These are phyloP conservation scores for Aradophagus sp. DNA, from an alignment of 1,140 invertebrate species.

Conservation along the genomic window DNA sequence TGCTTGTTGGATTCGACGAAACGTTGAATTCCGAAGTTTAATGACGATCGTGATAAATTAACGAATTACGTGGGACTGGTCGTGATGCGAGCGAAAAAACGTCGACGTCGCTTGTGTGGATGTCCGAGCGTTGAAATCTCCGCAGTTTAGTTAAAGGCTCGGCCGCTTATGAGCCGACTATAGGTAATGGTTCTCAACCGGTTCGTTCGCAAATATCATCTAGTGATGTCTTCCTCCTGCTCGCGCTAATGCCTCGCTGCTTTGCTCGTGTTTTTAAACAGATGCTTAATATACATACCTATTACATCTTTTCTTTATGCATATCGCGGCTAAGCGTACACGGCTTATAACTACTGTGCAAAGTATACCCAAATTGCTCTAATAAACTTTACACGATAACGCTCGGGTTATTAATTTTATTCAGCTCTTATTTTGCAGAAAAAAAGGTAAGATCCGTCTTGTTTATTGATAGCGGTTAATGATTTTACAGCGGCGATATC, in stretches of 20 bases:
- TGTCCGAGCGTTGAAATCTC: constrained; percentile 61
- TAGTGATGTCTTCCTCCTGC: constrained; percentile 42
- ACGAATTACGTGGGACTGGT: constrained; percentile 41
- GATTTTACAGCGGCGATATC: constrained; percentile 33
- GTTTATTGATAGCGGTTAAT: constrained; percentile 15
- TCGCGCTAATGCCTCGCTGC: constrained; percentile 13
- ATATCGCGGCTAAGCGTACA: constrained; percentile 15
- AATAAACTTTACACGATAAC: constrained; percentile 44
- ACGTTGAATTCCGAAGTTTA: constrained; percentile 20
- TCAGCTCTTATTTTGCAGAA: constrained; percentile 27
- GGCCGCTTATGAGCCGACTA: constrained; percentile 45
- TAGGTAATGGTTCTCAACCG: constrained; percentile 64
- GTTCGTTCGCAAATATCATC: constrained; percentile 62
- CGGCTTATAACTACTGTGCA: constrained; percentile 43
- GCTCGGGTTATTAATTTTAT: constrained; percentile 28
- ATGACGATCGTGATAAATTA: constrained; percentile 52
- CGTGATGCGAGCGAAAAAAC: constrained; percentile 26
- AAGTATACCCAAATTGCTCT: constrained; percentile 38
- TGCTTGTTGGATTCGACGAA: constrained; percentile 19
- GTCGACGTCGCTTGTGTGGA: constrained; percentile 49
- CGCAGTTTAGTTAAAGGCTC: constrained; percentile 50
- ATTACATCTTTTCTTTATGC: constrained; percentile 48
- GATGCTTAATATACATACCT: constrained; percentile 27
- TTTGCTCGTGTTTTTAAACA: constrained; percentile 45
- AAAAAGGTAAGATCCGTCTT: constrained; percentile 12